phyloP scores from a whole-genome alignment of 2,888 invertebrate species.

The Gymnocheta viridis region DNA sequence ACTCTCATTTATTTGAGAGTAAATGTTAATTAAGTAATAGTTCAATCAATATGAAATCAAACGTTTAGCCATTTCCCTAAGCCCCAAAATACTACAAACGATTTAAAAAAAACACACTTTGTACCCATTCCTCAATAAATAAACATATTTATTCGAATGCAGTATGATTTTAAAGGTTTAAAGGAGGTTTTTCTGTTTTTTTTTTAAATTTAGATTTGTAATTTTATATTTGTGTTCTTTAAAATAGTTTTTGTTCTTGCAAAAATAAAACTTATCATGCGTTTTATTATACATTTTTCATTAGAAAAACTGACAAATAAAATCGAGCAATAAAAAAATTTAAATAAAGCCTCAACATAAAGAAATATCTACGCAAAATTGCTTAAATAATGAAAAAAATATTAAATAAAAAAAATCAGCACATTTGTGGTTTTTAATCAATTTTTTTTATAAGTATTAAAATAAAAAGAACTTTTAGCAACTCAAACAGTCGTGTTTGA shows the following conservation, averaged over 20 bases:
- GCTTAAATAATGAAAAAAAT: neutral
- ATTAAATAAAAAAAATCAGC: constrained; percentile 5
- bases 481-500: too few species aligned
- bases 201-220: too few species aligned
- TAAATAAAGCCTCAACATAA: constrained; percentile 14
- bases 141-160: too few species aligned
- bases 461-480: neutral
- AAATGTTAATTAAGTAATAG: too few species aligned
- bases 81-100: too few species aligned
- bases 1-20: too few species aligned
- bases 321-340: constrained; percentile 26
- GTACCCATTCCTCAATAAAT: too few species aligned
- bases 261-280: constrained; percentile 20
- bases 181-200: too few species aligned
- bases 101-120: too few species aligned
- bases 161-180: too few species aligned
- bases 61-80: too few species aligned
- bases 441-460: neutral
- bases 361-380: constrained; percentile 24
- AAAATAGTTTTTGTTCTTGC: neutral
- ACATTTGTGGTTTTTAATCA: constrained; percentile 2
- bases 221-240: neutral
- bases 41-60: too few species aligned
- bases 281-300: constrained; percentile 40
- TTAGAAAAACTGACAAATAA: constrained; percentile 6